Evolutionary conservation across 1,140 invertebrate genomes (phyloP), one percentile per base, ranked within the genome.

Genomic region (Drosophila bocqueti): DNA sequence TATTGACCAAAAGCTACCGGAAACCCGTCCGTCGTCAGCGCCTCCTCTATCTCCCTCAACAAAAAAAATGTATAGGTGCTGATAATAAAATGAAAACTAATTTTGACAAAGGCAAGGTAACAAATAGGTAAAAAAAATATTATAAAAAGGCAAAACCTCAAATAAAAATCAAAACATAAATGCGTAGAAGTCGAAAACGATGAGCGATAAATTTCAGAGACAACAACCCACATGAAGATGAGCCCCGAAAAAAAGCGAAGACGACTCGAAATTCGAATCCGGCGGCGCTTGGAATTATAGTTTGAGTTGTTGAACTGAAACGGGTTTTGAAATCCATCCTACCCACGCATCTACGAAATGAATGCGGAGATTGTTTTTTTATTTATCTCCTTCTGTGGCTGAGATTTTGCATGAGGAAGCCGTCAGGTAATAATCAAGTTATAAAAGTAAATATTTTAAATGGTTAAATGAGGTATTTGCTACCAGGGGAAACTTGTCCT

Each of bases 81-180:
- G 72, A 76, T 84, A 72, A 85, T 84, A 84, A 83, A 84, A 85
- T 78, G 60, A 77, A 78, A 84, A 85, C 82, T 81, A 85, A 84
- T 84, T 84, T 84, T 81, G 82, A 85, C 82, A 83, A 75, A 65
- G 73, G 63, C 75, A 68, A 76, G 81, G 73, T 81, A 81, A 57
- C 34, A 55, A 55, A 55, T 16, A 49, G 46, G 24, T 49, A 55
- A 38, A 55, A 55, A 54, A 59, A 74, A 63, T 54, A 72, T 54
- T 61, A 24, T 42, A 57, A 55, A 47, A 45, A 63, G 47, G 34
- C 29, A n/a, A 63, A 40, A 16, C 26, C 49, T 21, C 38, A 61
- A 67, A 74, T 57, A 61, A 74, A 74, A 62, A 54, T 36, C 40
- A 67, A 58, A 52, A 81, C 46, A 58, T 50, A 69, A 81, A 81